These are phyloP conservation scores for Frankliniella fusca DNA, from an alignment of 2,888 invertebrate species.

Conservation along the genomic window DNA sequence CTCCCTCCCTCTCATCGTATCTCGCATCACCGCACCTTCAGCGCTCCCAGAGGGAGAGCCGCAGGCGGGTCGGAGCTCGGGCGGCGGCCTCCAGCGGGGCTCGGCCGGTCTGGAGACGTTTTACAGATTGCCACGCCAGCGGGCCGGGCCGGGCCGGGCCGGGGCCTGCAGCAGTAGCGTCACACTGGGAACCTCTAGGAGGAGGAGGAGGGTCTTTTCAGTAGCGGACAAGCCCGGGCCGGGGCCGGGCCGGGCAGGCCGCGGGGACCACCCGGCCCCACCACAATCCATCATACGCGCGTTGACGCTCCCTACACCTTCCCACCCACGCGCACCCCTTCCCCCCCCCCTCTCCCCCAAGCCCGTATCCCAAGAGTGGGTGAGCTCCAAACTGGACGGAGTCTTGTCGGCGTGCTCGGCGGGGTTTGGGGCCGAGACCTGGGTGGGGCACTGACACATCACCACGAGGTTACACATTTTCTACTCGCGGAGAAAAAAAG, in stretches of 20 bases:
- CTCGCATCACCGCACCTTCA: neutral
- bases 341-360: too few relatives aligned
- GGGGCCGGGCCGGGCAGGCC: neutral
- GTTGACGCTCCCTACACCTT: neutral
- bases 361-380: too few relatives aligned
- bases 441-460: neutral
- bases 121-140: constrained; percentile 46
- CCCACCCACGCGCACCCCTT: too few relatives aligned
- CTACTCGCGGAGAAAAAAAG: neutral
- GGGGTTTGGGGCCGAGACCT: neutral
- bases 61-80: constrained; percentile 34
- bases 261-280: neutral
- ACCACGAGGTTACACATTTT: neutral
- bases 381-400: neutral
- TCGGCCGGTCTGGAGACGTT: constrained; percentile 15
- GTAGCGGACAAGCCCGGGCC: neutral
- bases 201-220: neutral
- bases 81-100: constrained; percentile 37
- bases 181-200: neutral
- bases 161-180: constrained; percentile 46
- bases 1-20: too few relatives aligned
- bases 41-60: constrained; percentile 28
- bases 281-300: neutral
- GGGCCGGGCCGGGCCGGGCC: constrained; percentile 52
- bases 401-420: neutral